A percentile compares a stretch with the other conserved stretches of the same genome.
phyloP scores from a whole-genome alignment of 2,888 invertebrate species.

The Dasysyrphus albostriatus region DNA sequence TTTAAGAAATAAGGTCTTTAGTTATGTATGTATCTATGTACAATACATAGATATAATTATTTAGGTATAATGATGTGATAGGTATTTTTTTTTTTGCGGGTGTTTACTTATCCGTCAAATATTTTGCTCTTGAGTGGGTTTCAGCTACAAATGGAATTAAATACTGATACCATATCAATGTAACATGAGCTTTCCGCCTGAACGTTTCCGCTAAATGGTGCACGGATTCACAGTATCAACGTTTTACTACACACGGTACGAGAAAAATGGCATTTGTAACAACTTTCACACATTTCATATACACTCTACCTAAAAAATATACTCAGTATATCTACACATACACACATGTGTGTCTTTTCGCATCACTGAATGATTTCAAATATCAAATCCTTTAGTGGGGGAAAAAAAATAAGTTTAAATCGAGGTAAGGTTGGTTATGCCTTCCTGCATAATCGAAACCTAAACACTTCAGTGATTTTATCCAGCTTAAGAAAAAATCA shows the following conservation, averaged over 20 bases:
- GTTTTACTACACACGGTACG: background rate
- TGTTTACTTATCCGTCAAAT: constrained; percentile 27
- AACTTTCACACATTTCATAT: background rate
- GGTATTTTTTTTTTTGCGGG: background rate
- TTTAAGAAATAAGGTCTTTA: constrained; percentile 17
- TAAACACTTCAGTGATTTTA: constrained; percentile 57
- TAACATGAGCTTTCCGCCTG: constrained; percentile 41
- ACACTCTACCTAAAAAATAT: background rate
- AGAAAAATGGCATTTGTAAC: background rate
- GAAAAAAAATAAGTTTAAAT: background rate
- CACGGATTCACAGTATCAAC: constrained; percentile 23
- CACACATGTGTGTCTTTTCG: constrained; percentile 1
- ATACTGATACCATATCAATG: constrained; percentile 59
- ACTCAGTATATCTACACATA: background rate
- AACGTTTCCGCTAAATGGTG: constrained; percentile 42
- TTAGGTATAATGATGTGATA: background rate
- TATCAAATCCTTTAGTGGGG: constrained; percentile 14
- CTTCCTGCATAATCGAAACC: constrained; percentile 40
- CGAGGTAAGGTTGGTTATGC: constrained; percentile 21
- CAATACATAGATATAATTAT: background rate
- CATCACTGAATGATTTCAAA: constrained; percentile 32
- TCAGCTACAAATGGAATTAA: constrained; percentile 41
- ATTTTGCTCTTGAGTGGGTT: constrained; percentile 42
- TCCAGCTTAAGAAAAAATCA: constrained; percentile 61
- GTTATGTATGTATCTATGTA: no score